These are phyloP conservation scores for Eupristina koningsbergeri DNA, from an alignment of 1,140 invertebrate genomes.

Conservation along the genomic window DNA sequence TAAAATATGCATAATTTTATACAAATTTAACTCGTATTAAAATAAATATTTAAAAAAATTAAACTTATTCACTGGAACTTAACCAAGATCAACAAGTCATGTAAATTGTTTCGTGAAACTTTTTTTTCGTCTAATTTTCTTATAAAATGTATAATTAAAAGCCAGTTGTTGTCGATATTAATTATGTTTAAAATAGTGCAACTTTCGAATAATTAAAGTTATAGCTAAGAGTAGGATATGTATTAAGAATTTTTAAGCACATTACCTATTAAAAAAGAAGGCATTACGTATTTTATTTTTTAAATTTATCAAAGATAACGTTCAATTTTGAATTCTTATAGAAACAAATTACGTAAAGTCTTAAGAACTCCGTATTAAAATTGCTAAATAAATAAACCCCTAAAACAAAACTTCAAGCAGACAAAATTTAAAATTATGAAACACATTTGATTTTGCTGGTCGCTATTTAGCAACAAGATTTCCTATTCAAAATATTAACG, in stretches of 20 bases:
- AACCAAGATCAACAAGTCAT: too few relatives aligned
- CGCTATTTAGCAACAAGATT: neutral
- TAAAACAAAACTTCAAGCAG: slow-evolving; percentile 6
- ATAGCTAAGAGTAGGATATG: neutral
- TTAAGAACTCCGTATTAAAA: neutral
- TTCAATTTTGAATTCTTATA: neutral
- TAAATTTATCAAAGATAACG: neutral
- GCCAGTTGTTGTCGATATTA: neutral
- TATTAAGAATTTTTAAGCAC: neutral
- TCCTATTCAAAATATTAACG: neutral
- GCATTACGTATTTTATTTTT: neutral
- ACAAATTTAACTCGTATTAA: too few relatives aligned
- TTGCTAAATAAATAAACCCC: slow-evolving; percentile 1
- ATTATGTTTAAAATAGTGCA: neutral
- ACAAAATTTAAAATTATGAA: neutral
- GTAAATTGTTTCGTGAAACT: neutral
- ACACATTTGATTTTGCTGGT: neutral
- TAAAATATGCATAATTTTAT: too few relatives aligned
- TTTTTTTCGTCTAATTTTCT: neutral
- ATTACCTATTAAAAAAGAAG: neutral
- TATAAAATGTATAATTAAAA: neutral
- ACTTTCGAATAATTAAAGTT: neutral
- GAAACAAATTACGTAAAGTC: neutral
- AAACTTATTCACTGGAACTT: too few relatives aligned
- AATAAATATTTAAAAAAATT: too few relatives aligned